Conservation (phyloP, 2,113 vertebrate species). For the Centropus bengalensis region DNA sequence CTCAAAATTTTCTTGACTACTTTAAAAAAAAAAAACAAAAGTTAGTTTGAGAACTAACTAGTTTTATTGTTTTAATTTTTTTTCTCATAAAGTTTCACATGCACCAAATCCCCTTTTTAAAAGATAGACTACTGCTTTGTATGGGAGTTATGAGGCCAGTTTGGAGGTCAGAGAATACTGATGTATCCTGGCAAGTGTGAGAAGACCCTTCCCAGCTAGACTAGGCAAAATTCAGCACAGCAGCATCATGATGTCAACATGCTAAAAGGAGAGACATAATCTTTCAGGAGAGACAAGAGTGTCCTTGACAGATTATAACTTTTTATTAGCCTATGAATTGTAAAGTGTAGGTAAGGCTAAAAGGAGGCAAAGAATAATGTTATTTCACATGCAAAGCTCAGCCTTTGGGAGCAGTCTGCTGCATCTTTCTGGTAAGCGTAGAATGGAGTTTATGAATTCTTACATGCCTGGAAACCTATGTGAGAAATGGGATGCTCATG, state of each 20-base stretch:
- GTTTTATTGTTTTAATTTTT: neutral
- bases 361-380: neutral
- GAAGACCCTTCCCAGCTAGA: neutral
- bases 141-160: neutral
- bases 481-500: neutral
- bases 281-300: neutral
- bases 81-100: neutral
- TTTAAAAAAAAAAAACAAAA: neutral
- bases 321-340: neutral
- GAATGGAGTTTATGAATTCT: neutral
- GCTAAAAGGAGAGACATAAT: neutral
- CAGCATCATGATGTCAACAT: neutral
- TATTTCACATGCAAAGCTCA: neutral
- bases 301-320: neutral
- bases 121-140: no score
- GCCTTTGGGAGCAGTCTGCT: neutral
- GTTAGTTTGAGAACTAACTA: rapidly evolving
- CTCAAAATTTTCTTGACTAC: neutral
- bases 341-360: neutral
- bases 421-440: neutral
- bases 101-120: neutral
- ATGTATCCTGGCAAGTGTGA: neutral
- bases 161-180: neutral
- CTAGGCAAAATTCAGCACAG: neutral
- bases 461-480: neutral